These are phyloP conservation scores for Pachycephus smyrnensis DNA, from an alignment of 2,888 invertebrate genomes.

Conservation along the genomic window DNA sequence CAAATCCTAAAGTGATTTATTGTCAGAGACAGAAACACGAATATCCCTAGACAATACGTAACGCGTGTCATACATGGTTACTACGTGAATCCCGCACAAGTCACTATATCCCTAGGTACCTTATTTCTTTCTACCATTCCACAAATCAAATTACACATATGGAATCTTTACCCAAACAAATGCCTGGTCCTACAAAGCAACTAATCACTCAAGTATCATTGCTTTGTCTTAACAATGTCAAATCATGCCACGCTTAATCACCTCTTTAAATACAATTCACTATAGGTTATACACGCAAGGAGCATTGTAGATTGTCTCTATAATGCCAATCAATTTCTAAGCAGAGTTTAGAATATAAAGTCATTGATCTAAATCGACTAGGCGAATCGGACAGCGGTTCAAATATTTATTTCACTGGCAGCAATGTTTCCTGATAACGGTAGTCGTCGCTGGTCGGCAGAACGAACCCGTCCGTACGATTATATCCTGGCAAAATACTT, in stretches of 20 bases:
- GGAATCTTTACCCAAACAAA: neutral
- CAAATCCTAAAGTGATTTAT: neutral
- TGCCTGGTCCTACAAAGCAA: neutral
- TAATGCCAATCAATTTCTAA: neutral
- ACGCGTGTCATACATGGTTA: neutral
- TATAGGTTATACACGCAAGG: neutral
- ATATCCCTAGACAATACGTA: neutral
- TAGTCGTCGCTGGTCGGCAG: neutral
- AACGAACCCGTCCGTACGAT: neutral
- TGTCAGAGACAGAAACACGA: neutral
- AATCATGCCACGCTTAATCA: neutral
- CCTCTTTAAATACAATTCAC: neutral
- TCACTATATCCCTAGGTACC: neutral
- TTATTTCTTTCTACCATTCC: neutral
- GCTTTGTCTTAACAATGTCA: neutral
- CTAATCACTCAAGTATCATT: neutral
- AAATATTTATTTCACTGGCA: conserved; percentile 1
- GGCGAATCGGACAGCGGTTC: neutral
- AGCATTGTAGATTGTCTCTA: neutral
- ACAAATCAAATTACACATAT: neutral
- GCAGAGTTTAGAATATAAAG: neutral
- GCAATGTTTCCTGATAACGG: conserved; percentile 6
- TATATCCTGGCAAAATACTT: neutral
- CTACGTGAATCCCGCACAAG: neutral
- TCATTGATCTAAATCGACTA: neutral